These are phyloP conservation scores for Gymnocheta viridis DNA, from an alignment of 2,888 invertebrate species.

Conservation along the genomic window DNA sequence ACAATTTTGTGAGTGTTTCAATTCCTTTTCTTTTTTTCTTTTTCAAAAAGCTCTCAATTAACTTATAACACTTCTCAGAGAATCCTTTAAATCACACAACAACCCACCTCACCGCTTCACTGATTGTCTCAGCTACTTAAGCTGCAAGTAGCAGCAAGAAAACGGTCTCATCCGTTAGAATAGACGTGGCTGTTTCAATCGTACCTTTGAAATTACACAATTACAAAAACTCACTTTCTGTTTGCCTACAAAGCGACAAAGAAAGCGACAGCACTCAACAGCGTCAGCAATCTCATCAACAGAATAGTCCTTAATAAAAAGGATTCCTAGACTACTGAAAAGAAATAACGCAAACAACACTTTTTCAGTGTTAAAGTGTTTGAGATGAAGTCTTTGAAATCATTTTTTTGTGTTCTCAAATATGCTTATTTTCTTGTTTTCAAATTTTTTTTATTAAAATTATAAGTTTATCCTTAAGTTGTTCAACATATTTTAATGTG, in stretches of 20 bases:
- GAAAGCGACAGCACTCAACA: slow-evolving; percentile 17
- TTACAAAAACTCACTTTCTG: slow-evolving; percentile 12
- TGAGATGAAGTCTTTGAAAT: slow-evolving; percentile 6
- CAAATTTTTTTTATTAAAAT: neutral
- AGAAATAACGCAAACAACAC: neutral
- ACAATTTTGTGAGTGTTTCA: too few species aligned
- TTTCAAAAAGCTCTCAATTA: neutral
- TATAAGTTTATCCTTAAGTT: neutral
- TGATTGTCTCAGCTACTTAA: neutral
- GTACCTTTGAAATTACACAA: neutral
- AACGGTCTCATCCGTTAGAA: neutral
- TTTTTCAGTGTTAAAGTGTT: slow-evolving; percentile 20
- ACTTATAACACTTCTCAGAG: neutral
- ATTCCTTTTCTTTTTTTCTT: too few species aligned
- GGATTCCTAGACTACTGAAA: neutral
- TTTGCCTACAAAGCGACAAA: slow-evolving; percentile 19
- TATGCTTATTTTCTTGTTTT: neutral
- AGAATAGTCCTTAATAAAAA: slow-evolving; percentile 4
- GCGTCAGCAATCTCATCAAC: neutral
- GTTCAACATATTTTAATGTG: neutral
- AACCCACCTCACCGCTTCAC: neutral
- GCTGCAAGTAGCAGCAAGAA: neutral
- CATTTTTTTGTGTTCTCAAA: neutral
- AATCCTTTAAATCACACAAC: neutral
- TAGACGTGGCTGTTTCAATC: neutral